Percentiles rank a stretch among this genome's conserved stretches.
These are phyloP conservation scores for Mactra quadrangularis DNA, from an alignment of 1,140 invertebrate genomes.

Conservation along the genomic window DNA sequence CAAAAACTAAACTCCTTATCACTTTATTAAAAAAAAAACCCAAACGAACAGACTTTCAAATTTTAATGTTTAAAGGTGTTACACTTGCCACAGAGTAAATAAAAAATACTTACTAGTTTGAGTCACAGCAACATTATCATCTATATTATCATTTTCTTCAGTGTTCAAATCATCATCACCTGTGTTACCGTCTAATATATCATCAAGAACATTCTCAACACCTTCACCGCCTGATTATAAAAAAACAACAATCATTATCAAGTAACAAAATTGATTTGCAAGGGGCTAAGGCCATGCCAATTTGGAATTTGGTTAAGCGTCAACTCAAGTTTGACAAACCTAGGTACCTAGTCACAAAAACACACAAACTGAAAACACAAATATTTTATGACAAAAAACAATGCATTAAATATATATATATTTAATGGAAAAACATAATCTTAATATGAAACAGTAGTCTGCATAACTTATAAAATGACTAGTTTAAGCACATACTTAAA, in stretches of 20 bases:
- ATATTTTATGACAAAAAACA: too few relatives aligned
- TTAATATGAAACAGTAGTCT: too few relatives aligned
- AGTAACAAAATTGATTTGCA: background rate
- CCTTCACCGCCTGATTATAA: constrained; percentile 58
- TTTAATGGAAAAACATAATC: too few relatives aligned
- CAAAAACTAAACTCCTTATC: too few relatives aligned
- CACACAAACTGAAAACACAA: too few relatives aligned
- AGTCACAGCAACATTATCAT: constrained; percentile 35
- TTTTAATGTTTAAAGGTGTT: too few relatives aligned
- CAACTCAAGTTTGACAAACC: background rate
- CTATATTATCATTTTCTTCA: constrained; percentile 60
- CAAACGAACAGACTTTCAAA: too few relatives aligned
- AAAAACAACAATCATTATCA: too few relatives aligned
- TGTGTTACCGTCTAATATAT: constrained; percentile 76
- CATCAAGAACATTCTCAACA: constrained; percentile 79
- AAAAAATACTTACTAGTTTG: constrained; percentile 8
- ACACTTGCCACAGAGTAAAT: too few relatives aligned
- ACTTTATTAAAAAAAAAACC: too few relatives aligned
- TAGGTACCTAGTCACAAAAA: background rate
- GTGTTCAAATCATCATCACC: constrained; percentile 72
- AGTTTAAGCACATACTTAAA: too few relatives aligned
- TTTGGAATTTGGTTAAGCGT: background rate
- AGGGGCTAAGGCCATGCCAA: background rate
- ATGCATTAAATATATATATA: background rate
- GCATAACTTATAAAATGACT: too few relatives aligned